Conservation (phyloP, 2,797 vertebrate species). For the Myotis pilosus region DNA sequence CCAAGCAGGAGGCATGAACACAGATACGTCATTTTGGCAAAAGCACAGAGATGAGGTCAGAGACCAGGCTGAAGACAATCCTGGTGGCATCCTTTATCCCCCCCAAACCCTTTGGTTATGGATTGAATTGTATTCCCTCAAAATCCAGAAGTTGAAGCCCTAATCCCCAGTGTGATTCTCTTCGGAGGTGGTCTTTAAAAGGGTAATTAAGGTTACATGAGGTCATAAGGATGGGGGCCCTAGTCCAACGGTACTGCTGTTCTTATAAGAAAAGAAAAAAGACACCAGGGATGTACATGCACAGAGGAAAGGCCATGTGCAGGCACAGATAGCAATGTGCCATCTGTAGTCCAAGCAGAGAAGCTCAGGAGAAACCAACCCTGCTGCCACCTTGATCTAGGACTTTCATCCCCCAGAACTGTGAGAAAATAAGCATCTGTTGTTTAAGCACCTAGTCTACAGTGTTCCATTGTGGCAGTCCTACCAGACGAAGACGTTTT, state of each 20-base stretch:
- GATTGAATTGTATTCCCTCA: neutral
- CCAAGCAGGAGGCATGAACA: neutral
- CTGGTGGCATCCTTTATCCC: neutral
- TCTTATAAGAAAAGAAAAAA: neutral
- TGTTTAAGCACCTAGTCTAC: neutral
- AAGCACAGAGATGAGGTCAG: neutral
- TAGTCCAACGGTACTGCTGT: neutral
- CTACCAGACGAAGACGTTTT: rapidly evolving
- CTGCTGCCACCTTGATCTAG: neutral
- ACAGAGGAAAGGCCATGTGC: neutral
- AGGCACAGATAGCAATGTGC: neutral
- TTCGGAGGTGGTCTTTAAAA: neutral
- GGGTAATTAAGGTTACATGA: neutral
- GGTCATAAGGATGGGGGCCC: neutral
- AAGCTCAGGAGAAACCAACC: neutral
- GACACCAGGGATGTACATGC: neutral
- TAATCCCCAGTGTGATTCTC: neutral
- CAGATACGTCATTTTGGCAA: neutral
- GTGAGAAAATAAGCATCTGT: neutral
- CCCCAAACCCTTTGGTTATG: too few relatives aligned
- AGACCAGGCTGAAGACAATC: neutral
- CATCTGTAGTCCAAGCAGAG: neutral
- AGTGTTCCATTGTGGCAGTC: neutral
- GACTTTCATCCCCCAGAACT: neutral
- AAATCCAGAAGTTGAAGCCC: neutral